A percentile compares a stretch with the other conserved stretches of the same genome.
Evolutionary conservation across 2,797 vertebrate genomes (phyloP).

Genomic region (Zalophus californianus): DNA sequence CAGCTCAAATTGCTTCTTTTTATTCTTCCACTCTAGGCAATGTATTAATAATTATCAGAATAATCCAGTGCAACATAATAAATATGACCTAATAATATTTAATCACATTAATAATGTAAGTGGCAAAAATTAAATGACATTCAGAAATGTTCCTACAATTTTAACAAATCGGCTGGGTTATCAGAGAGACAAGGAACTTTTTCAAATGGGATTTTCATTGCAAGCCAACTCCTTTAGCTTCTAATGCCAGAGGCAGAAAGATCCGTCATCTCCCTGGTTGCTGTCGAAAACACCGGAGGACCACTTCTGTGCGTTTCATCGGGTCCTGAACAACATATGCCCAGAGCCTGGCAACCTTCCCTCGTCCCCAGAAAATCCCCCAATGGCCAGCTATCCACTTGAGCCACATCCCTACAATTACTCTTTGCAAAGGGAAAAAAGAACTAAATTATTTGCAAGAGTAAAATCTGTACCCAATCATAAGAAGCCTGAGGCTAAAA

Average conservation of each 20-base stretch:
- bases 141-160: conserved; percentile 58
- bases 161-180: conserved; percentile 46
- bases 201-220: conserved; percentile 63
- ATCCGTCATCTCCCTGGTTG: conserved; percentile 42
- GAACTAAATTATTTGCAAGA: conserved; percentile 76
- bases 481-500: conserved; percentile 80
- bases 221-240: conserved; percentile 41
- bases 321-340: not conserved
- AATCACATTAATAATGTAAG: conserved; percentile 72
- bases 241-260: conserved; percentile 58
- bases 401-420: conserved; percentile 49
- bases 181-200: conserved; percentile 53
- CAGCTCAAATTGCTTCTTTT: conserved; percentile 58
- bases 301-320: conserved; percentile 2
- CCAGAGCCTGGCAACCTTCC: not conserved
- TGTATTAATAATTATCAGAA: conserved; percentile 64
- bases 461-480: conserved; percentile 76
- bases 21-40: conserved; percentile 63
- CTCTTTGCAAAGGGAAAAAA: conserved; percentile 45
- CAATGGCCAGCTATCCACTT: not conserved
- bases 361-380: not conserved
- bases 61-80: conserved; percentile 69
- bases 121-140: conserved; percentile 64
- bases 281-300: conserved; percentile 17
- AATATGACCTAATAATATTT: conserved; percentile 76